Conservation (phyloP, 2,113 vertebrate species). For the Osmerus mordax region DNA sequence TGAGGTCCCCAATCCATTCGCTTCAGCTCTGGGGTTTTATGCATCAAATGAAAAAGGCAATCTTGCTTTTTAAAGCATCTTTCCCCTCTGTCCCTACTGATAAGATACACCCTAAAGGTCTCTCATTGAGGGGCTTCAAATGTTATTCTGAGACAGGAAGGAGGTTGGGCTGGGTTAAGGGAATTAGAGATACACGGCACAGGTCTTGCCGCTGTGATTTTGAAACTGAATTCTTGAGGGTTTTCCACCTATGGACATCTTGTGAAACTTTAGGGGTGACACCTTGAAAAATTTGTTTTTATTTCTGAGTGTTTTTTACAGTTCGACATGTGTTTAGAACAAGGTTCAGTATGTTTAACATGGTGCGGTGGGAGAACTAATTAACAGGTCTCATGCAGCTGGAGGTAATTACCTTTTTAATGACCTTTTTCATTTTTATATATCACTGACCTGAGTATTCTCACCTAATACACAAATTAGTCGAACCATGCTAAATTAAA, state of each 20-base stretch:
- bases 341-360: too few relatives aligned
- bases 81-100: conserved; percentile 55
- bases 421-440: not conserved
- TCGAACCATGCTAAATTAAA: conserved; percentile 31
- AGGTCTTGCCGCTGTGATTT: conserved; percentile 11
- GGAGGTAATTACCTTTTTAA: not conserved
- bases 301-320: too few relatives aligned
- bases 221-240: not conserved
- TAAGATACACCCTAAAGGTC: conserved; percentile 64
- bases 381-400: not conserved
- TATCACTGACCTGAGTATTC: not conserved
- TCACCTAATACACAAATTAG: conserved; percentile 29
- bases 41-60: conserved; percentile 71
- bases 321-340: too few relatives aligned
- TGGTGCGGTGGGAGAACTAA: too few relatives aligned
- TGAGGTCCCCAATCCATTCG: conserved; percentile 69
- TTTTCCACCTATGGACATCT: not conserved
- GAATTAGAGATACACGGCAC: conserved; percentile 12
- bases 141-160: conserved; percentile 33
- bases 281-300: too few relatives aligned
- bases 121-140: conserved; percentile 54
- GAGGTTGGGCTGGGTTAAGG: conserved; percentile 23
- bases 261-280: not conserved
- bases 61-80: conserved; percentile 68
- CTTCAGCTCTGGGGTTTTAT: conserved; percentile 72